Percentiles rank a stretch among this genome's conserved stretches.
phyloP scores from a whole-genome alignment of 2,797 vertebrate species.

The Myotis vivesi region DNA sequence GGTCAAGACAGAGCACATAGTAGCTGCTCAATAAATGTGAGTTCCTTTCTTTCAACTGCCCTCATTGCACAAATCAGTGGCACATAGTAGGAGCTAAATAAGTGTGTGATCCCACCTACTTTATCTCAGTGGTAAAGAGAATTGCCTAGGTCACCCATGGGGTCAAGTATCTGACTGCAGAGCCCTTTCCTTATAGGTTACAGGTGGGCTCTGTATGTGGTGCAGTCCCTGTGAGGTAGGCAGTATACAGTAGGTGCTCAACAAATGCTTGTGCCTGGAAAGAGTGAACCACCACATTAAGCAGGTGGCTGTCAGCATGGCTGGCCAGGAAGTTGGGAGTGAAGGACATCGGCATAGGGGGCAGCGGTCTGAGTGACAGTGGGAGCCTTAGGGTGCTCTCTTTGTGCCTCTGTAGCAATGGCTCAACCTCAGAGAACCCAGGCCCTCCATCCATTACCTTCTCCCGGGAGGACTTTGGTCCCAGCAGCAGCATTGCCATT shows the following conservation, averaged over 20 bases:
- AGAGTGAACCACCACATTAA: not conserved
- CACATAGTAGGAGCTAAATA: not conserved
- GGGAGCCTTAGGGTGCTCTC: not conserved
- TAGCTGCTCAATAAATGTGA: not conserved
- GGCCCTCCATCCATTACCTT: slow-evolving; percentile 45
- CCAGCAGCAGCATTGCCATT: not conserved
- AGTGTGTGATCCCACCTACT: not conserved
- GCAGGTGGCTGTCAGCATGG: not conserved
- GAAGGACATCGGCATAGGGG: rapidly evolving
- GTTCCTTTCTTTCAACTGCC: not conserved
- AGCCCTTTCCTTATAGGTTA: not conserved
- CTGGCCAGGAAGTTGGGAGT: not conserved
- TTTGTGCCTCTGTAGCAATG: not conserved
- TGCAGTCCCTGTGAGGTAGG: not conserved
- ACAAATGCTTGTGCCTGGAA: not conserved
- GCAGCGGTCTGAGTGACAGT: not conserved
- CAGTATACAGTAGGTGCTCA: not conserved
- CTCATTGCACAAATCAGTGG: not conserved
- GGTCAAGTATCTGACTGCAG: not conserved
- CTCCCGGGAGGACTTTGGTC: not conserved
- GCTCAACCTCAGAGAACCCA: not conserved
- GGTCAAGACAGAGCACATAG: not conserved
- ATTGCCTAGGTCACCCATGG: not conserved
- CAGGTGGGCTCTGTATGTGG: not conserved
- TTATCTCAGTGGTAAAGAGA: not conserved